These are phyloP conservation scores for Melanocharis versteri DNA, from an alignment of 2,113 vertebrate genomes.

Conservation along the genomic window DNA sequence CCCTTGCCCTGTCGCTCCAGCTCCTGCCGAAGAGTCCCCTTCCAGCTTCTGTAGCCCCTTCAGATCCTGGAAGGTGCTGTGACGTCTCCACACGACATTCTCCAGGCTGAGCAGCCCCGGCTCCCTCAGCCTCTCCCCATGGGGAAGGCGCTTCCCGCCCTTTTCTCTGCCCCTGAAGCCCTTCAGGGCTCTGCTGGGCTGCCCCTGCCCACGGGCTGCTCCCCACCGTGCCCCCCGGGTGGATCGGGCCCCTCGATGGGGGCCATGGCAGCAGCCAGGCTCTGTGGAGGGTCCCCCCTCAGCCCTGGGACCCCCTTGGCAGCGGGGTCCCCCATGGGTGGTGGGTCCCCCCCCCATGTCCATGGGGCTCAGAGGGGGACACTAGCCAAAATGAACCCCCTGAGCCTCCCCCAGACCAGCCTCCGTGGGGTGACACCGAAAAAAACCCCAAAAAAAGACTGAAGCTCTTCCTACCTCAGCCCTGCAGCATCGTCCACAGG, in stretches of 20 bases:
- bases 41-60: background rate
- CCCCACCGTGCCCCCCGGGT: background rate
- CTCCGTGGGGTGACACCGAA: background rate
- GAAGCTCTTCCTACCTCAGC: background rate
- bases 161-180: too few species aligned
- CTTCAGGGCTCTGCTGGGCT: background rate
- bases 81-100: background rate
- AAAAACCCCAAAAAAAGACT: background rate
- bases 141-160: background rate
- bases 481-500: background rate
- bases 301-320: background rate
- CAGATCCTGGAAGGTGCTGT: background rate
- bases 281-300: background rate
- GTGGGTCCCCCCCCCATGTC: background rate
- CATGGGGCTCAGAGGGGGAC: background rate
- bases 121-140: background rate
- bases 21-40: background rate
- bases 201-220: background rate
- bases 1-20: background rate
- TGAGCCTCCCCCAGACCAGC: background rate
- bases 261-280: background rate
- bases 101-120: background rate
- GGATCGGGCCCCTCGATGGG: background rate
- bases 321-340: background rate
- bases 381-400: background rate